phyloP scores from a whole-genome alignment of 2,113 vertebrate genomes.

The Erythrocercus mccallii region DNA sequence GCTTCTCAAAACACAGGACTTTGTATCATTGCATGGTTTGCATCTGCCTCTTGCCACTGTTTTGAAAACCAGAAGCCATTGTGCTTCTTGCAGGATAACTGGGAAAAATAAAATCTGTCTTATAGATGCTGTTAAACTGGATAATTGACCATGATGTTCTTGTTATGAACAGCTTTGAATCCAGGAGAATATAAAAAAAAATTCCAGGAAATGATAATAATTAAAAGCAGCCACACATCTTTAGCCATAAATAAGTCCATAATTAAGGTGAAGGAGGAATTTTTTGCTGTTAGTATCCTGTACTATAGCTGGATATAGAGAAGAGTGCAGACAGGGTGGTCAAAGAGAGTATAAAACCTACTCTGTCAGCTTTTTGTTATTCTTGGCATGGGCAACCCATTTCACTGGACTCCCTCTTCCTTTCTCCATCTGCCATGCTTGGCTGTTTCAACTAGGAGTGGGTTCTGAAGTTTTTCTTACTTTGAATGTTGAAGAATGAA shows the following conservation, averaged over 20 bases:
- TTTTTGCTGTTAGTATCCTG: background rate
- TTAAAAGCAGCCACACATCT: background rate
- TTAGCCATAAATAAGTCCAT: background rate
- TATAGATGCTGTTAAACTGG: background rate
- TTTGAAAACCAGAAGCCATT: background rate
- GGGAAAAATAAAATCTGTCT: background rate
- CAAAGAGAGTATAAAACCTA: background rate
- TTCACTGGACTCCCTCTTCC: background rate
- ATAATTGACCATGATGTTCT: background rate
- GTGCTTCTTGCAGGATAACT: background rate
- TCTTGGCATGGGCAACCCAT: background rate
- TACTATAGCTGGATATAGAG: background rate
- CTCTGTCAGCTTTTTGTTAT: background rate
- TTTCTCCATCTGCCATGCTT: background rate
- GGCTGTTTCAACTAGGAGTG: background rate
- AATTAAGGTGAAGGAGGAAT: background rate
- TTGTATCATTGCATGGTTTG: background rate
- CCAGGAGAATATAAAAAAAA: background rate
- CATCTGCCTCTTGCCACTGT: background rate
- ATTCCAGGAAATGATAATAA: background rate
- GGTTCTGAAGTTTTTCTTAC: background rate
- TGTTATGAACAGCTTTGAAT: background rate
- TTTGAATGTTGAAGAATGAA: background rate
- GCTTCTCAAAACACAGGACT: background rate
- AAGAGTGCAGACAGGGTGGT: background rate